Base-by-base conservation (phyloP, 2,113 vertebrate species). In the Notechis scutatus region DNA sequence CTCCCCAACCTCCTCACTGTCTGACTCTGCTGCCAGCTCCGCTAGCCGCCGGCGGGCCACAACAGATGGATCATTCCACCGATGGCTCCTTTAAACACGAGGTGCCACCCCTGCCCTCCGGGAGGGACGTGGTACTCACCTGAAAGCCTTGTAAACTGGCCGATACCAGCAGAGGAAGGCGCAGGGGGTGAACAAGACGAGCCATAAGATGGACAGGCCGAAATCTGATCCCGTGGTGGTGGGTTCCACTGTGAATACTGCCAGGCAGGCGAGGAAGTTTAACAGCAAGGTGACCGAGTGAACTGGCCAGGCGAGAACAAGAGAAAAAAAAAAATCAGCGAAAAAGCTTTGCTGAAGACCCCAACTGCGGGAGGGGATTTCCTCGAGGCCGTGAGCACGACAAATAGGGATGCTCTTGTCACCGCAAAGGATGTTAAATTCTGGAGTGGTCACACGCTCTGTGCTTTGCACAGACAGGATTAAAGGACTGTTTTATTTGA, bases 121-220 rank as follows among this genome's bases (percentile, higher is more conserved):
- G 0, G 0, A 55, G 52, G 18, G 23, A 64, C 56, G 85, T 0
- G 14, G 52, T 45, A 97, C 96, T 97, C 96, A 98, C 99, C 98
- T 99, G 97, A 99, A 99, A 94, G 99, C 99, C 97, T 98, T 99
- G 97, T 99, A 99, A 93, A 99, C 98, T 0, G 99, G 99, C 94
- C 99, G 97, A 97, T 99, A 99, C 99, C 99, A 99, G 95, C 99
- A 99, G 92, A 99, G 47, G 95, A 99, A 99, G 94, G 99, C 97
- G 95, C 98, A 98, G 0, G 99, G 99, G 9, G 98, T 99, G 97
- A 99, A 99, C 96, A 99, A 97, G 95, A 99, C 50, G 94, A 99
- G 98, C 99, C 99, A 99, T 61, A 99, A 97, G 97, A 99, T 99
- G 0, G 99, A 98, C 92, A 99, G 97, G 55, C 99, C 99, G 0